A percentile compares a stretch with the other conserved stretches of the same genome.
Conservation (phyloP, 2,797 vertebrate species). For the Ctenopoma kingsleyae region DNA sequence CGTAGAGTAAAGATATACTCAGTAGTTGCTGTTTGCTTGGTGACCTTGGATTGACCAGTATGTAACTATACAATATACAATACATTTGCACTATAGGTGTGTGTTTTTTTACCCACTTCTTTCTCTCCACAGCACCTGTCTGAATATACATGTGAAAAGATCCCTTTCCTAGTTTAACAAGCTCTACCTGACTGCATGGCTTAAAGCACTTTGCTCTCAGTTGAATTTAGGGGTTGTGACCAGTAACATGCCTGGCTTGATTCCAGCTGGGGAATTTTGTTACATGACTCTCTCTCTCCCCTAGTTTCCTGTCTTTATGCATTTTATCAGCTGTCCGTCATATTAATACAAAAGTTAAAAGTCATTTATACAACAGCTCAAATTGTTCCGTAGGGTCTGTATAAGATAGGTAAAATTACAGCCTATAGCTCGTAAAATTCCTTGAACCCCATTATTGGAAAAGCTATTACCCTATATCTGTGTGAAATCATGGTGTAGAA, state of each 20-base stretch:
- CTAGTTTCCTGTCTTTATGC: conserved; percentile 10
- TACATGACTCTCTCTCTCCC: conserved; percentile 3
- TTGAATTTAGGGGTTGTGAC: neutral
- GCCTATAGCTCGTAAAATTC: conserved; percentile 35
- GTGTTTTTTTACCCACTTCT: neutral
- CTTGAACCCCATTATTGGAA: conserved; percentile 51
- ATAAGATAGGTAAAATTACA: conserved; percentile 52
- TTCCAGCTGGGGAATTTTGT: conserved; percentile 16
- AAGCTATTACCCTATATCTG: conserved; percentile 57
- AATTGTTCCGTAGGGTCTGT: conserved; percentile 22
- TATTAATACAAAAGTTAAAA: conserved; percentile 14
- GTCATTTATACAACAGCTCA: conserved; percentile 18
- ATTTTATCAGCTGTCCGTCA: conserved; percentile 26
- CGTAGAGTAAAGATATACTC: neutral
- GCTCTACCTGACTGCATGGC: neutral
- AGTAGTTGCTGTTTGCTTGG: neutral
- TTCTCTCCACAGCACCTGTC: neutral
- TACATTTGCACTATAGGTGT: neutral
- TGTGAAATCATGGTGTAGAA: conserved; percentile 56
- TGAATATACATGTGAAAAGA: neutral
- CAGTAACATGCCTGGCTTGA: neutral
- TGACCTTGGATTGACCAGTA: neutral
- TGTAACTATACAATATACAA: neutral
- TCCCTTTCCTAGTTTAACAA: neutral
- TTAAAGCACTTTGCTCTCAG: conserved; percentile 18